Evolutionary conservation across 2,797 vertebrate genomes (phyloP).

Genomic region (Neoniphon sammara): DNA sequence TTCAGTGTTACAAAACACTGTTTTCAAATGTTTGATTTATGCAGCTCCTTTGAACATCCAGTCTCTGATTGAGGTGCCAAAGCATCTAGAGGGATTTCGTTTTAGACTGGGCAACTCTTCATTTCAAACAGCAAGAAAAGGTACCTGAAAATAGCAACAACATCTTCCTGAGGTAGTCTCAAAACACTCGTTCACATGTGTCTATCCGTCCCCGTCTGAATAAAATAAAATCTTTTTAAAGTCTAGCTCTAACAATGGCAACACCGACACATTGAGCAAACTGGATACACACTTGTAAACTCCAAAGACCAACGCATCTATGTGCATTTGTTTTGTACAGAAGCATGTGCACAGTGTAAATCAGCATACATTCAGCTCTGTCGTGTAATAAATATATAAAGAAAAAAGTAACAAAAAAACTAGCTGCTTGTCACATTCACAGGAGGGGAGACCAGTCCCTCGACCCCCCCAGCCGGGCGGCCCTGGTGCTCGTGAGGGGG

Average conservation of each 20-base stretch:
- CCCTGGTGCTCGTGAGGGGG: conserved; percentile 21
- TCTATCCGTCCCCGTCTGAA: conserved; percentile 83
- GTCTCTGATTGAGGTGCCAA: conserved; percentile 72
- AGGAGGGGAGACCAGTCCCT: conserved; percentile 80
- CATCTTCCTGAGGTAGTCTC: conserved; percentile 98
- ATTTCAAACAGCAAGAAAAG: conserved; percentile 79
- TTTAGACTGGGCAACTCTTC: conserved; percentile 75
- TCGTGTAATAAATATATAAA: conserved; percentile 99
- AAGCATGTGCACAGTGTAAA: conserved; percentile 97
- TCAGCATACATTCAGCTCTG: conserved; percentile 99
- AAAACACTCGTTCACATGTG: conserved; percentile 82
- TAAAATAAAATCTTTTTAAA: conserved; percentile 87
- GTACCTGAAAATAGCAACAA: conserved; percentile 82
- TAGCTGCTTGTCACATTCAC: conserved; percentile 91
- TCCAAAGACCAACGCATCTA: conserved; percentile 91
- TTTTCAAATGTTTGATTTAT: conserved; percentile 62
- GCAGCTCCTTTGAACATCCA: conserved; percentile 71
- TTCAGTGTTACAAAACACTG: conserved; percentile 57
- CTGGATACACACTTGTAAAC: conserved; percentile 97
- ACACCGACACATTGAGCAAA: conserved; percentile 93
- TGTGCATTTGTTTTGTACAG: conserved; percentile 91
- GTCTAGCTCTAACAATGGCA: conserved; percentile 92
- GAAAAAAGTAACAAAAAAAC: conserved; percentile 83
- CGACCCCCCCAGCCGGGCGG: conserved; percentile 3
- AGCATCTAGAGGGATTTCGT: conserved; percentile 68